A percentile compares a stretch with the other conserved stretches of the same genome.
Conservation (phyloP, 2,113 vertebrate genomes). For the Pseudonaja textilis region DNA sequence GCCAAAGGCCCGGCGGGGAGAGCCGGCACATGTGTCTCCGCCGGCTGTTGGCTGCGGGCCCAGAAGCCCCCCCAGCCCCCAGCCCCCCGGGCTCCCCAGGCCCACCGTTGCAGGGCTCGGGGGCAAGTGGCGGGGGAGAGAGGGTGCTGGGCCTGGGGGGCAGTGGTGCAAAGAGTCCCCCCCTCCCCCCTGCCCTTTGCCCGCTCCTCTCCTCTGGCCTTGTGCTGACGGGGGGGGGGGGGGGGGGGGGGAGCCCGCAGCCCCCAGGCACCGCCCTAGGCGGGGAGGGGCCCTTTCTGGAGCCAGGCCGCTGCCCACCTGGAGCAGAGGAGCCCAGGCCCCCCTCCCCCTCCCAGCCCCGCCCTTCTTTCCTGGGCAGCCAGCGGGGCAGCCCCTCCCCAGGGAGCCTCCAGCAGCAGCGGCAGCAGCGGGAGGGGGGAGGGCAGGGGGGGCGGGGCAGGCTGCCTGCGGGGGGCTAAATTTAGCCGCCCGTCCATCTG, state of each 20-base stretch:
- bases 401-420: constrained; percentile 62
- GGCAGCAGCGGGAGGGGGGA: constrained; percentile 16
- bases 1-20: constrained; percentile 85
- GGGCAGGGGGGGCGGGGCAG: constrained; percentile 4
- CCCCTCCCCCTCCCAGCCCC: constrained; percentile 63
- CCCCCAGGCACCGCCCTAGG: not conserved
- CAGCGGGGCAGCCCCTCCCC: constrained; percentile 70
- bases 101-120: not conserved
- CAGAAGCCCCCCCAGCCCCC: constrained; percentile 72
- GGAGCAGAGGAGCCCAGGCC: constrained; percentile 78
- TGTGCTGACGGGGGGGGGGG: not conserved
- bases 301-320: constrained; percentile 78
- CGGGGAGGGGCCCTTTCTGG: constrained; percentile 52
- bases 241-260: too few relatives aligned
- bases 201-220: not conserved
- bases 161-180: fast-evolving
- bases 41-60: constrained; percentile 79
- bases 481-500: constrained; percentile 70
- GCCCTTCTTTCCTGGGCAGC: constrained; percentile 68
- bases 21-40: constrained; percentile 82
- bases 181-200: not conserved
- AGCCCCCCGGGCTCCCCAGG: not conserved
- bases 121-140: not conserved
- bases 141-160: not conserved
- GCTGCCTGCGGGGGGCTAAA: constrained; percentile 68